Evolutionary conservation across 1,140 invertebrate species (phyloP), one percentile per base, ranked within the genome.

Genomic region (Physella acuta): DNA sequence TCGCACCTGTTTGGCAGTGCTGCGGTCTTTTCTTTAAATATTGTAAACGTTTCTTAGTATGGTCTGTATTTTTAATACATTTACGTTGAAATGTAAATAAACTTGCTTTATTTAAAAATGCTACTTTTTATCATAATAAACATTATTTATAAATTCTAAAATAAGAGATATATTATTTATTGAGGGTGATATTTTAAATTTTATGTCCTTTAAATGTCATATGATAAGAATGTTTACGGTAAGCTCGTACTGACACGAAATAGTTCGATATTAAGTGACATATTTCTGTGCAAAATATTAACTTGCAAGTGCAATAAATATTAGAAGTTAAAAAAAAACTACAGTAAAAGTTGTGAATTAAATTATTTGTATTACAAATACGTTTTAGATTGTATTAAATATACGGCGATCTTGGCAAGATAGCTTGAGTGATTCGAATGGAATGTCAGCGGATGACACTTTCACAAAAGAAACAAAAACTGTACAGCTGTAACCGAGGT

Each of bases 1-100:
- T 68, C 26, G 66, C 56, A 68, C 66, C 56, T 68, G 66, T 44
- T 68, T 33, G 66, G 55, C 30, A 33, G 66, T 60, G 66, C 59
- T 49, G 3, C 28, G 56, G 66, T 36, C 37, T 5, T 26, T 55
- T 8, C 51, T 53, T 4, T 36, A 58, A 68, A 37, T 31, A 55
- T 24, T 5, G 2, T n/a, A n/a, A 39, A 64, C 2, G 8, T 49
- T 30, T 28, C 14, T 24, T 3, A 31, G 28, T 31, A 34, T 33
- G 63, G 20, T 55, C 31, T n/a, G 16, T 31, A 26, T 65, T 53
- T 4, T 65, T 20, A 14, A 28, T 3, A 4, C 28, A 52, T 30
- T 33, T 39, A 44, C 14, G n/a, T n/a, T n/a, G n/a, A n/a, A n/a
- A n/a, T n/a, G n/a, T n/a, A n/a, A n/a, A n/a, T n/a, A n/a, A n/a